Evolutionary conservation across 1,140 invertebrate species (phyloP).

Genomic region (Vollenhovia emeryi): DNA sequence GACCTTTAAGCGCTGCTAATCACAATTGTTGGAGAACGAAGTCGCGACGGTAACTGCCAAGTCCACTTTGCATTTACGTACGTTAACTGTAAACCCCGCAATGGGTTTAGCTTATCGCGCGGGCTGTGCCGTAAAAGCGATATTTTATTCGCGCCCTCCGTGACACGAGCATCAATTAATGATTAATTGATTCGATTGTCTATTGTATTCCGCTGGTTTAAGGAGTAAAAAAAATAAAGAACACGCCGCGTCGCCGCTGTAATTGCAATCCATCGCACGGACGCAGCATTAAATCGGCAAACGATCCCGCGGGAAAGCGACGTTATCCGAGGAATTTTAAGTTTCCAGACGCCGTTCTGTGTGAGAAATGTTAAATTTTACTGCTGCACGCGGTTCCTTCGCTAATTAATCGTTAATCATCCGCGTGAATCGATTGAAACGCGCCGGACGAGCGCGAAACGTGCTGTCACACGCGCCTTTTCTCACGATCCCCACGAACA

Average conservation of each 20-base stretch:
- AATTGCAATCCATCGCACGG: conserved; percentile 12
- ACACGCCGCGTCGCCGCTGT: not conserved
- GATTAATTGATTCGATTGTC: conserved; percentile 13
- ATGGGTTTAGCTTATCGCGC: not conserved
- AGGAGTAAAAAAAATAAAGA: not conserved
- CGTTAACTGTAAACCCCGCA: conserved; percentile 8
- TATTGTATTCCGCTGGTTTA: conserved; percentile 4
- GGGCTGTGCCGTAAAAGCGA: not conserved
- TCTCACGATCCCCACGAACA: conserved; percentile 2
- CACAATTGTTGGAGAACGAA: conserved; percentile 7
- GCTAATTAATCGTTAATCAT: conserved; percentile 37
- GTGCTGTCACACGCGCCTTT: not conserved
- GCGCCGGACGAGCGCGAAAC: not conserved
- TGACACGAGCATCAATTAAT: conserved; percentile 8
- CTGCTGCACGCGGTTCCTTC: not conserved
- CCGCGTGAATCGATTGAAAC: not conserved
- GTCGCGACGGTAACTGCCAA: conserved; percentile 2
- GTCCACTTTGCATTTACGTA: not conserved
- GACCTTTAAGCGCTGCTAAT: conserved; percentile 14
- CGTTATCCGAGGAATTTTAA: not conserved
- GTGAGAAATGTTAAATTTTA: conserved; percentile 5
- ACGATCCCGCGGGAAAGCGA: not conserved
- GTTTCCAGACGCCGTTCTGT: not conserved
- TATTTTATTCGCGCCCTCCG: conserved; percentile 11
- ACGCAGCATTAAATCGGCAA: not conserved